Conservation (phyloP, 2,888 invertebrate species). For the Phasia obesa region DNA sequence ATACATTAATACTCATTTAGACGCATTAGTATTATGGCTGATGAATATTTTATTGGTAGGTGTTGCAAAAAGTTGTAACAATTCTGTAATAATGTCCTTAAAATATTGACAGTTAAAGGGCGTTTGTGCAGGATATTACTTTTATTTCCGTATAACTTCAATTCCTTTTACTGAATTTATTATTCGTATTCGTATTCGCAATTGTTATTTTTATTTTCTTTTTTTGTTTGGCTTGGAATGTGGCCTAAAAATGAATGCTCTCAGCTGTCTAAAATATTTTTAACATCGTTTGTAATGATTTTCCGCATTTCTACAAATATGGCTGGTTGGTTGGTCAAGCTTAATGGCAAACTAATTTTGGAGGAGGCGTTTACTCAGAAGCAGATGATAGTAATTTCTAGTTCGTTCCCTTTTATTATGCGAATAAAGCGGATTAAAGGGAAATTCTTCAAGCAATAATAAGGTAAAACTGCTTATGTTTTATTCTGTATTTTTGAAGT, state of each 20-base stretch:
- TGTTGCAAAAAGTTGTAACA: conserved; percentile 55
- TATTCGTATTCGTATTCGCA: not conserved
- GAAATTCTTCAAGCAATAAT: no score
- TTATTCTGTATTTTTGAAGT: no score
- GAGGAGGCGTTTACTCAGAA: not conserved
- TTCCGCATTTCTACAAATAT: not conserved
- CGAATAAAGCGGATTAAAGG: conserved; percentile 6
- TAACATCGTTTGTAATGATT: conserved; percentile 5
- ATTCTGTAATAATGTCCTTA: conserved; percentile 57
- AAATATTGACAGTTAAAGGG: conserved; percentile 54
- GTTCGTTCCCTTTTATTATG: not conserved
- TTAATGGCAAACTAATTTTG: not conserved
- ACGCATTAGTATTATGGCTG: no score
- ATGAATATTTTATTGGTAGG: conserved; percentile 41
- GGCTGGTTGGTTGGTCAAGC: not conserved
- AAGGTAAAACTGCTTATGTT: no score
- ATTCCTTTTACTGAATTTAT: conserved; percentile 14
- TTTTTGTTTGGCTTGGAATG: not conserved
- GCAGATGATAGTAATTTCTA: conserved; percentile 6
- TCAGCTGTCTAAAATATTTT: conserved; percentile 40
- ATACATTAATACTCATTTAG: no score
- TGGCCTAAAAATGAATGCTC: conserved; percentile 2
- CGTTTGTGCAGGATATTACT: conserved; percentile 36
- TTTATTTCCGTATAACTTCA: not conserved
- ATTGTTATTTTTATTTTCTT: not conserved